These are phyloP conservation scores for Zaprionus capensis DNA, from an alignment of 1,140 invertebrate genomes.

Conservation along the genomic window DNA sequence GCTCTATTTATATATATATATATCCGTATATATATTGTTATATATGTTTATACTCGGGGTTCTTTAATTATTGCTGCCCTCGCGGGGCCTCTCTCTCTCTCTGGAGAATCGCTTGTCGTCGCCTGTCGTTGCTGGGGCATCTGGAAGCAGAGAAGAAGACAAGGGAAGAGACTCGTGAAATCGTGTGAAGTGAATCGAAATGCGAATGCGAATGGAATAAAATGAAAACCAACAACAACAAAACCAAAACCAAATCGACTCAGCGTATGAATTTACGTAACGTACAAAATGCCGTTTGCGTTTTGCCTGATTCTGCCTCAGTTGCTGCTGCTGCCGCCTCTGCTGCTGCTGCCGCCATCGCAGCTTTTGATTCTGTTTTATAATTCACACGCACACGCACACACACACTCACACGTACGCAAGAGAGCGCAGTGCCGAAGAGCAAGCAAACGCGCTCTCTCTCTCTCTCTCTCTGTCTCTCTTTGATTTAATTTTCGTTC, in stretches of 20 bases:
- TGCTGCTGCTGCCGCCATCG: slow-evolving; percentile 38
- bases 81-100: not conserved
- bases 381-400: slow-evolving; percentile 56
- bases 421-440: slow-evolving; percentile 29
- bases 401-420: not conserved
- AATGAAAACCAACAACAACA: slow-evolving; percentile 14
- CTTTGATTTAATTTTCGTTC: slow-evolving; percentile 43
- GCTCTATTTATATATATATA: not conserved
- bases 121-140: slow-evolving; percentile 60
- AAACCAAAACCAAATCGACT: slow-evolving; percentile 10
- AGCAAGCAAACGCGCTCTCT: slow-evolving; percentile 1
- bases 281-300: slow-evolving; percentile 52
- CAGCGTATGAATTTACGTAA: slow-evolving; percentile 49
- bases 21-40: not conserved
- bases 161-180: slow-evolving; percentile 41
- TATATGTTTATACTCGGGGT: not conserved
- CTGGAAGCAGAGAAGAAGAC: slow-evolving; percentile 56
- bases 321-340: not conserved
- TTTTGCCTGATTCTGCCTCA: slow-evolving; percentile 57
- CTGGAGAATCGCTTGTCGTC: slow-evolving; percentile 14
- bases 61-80: slow-evolving; percentile 1
- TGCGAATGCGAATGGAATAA: slow-evolving; percentile 45
- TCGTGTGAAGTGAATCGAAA: slow-evolving; percentile 40
- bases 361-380: slow-evolving; percentile 83
- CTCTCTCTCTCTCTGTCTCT: not conserved